Percentiles rank a stretch among this genome's conserved stretches.
These are phyloP conservation scores for Muntiacus reevesi DNA, from an alignment of 2,113 vertebrate species.

Conservation along the genomic window DNA sequence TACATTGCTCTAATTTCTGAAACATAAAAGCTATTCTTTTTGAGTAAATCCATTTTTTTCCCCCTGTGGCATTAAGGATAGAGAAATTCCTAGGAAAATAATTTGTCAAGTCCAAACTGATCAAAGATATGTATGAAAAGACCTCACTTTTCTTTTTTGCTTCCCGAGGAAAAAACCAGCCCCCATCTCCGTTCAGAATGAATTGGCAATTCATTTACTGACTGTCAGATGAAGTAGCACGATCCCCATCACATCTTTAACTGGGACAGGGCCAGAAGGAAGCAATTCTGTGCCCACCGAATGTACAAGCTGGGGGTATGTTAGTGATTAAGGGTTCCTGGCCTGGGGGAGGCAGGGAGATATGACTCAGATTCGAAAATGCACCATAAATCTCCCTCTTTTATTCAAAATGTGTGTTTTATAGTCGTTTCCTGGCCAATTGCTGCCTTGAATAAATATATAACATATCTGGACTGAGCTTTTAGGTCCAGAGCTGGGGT, in stretches of 20 bases:
- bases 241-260: slow-evolving; percentile 78
- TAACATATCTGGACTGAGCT: slow-evolving; percentile 78
- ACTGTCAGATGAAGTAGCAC: slow-evolving; percentile 83
- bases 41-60: slow-evolving; percentile 64
- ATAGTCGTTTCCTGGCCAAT: slow-evolving; percentile 84
- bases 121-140: slow-evolving; percentile 85
- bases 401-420: slow-evolving; percentile 87
- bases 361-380: slow-evolving; percentile 86
- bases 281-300: slow-evolving; percentile 82
- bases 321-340: slow-evolving; percentile 85
- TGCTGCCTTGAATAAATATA: slow-evolving; percentile 83
- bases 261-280: slow-evolving; percentile 83
- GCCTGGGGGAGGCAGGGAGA: slow-evolving; percentile 82
- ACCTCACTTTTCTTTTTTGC: slow-evolving; percentile 47
- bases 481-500: slow-evolving; percentile 48
- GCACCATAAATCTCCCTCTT: slow-evolving; percentile 85
- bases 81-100: slow-evolving; percentile 85
- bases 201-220: slow-evolving; percentile 84
- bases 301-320: slow-evolving; percentile 83
- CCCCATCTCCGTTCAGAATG: slow-evolving; percentile 76
- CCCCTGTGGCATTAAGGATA: slow-evolving; percentile 74
- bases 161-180: slow-evolving; percentile 47
- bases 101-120: slow-evolving; percentile 84
- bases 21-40: slow-evolving; percentile 77
- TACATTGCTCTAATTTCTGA: slow-evolving; percentile 60